Evolutionary conservation across 2,888 invertebrate species (phyloP), one percentile per base, ranked within the genome.

Genomic region (Cataglyphis albicans): DNA sequence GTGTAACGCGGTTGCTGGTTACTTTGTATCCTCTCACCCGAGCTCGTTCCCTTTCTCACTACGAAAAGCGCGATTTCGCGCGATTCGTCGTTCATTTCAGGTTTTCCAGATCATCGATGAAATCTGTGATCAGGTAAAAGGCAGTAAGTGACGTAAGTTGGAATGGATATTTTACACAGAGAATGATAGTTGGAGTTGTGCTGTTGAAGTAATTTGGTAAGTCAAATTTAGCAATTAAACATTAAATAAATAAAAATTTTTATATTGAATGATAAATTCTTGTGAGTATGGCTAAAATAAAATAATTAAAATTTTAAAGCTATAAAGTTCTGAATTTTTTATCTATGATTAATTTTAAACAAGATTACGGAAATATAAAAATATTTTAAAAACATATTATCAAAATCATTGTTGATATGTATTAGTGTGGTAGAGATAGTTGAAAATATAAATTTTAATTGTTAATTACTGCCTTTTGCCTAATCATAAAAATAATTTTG

Each of bases 1-100:
- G 94, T 94, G 94, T 94, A 93, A 90, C 93, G 93, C 94, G 94
- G 94, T 94, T 93, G 92, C 92, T 92, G 94, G 94, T 90, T 94
- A 94, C 94, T 94, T 94, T 94, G 93, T 92, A 88, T 68, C 91
- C 84, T 82, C 68, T 80, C 64, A 80, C 59, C 61, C 57, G 10
- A 55, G 48, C 83, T 73, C 74, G 35, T 38, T 68, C 55, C 59
- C 48, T 64, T 38, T 78, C 25, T 68, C 32, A 57, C 57, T 65
- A 44, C 70, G 81, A 84, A 74, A 55, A 63, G 65, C 85, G 75
- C 81, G 67, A 76, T 48, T 70, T 68, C 59, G 64, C 84, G 82
- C 83, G 55, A 83, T 68, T 86, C 67, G 72, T 52, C 82, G 21
- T 90, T 90, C 78, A 88, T 90, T 90, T 90, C 91, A 90, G 91